phyloP scores from a whole-genome alignment of 1,140 invertebrate species.

The Diabrotica virgifera region DNA sequence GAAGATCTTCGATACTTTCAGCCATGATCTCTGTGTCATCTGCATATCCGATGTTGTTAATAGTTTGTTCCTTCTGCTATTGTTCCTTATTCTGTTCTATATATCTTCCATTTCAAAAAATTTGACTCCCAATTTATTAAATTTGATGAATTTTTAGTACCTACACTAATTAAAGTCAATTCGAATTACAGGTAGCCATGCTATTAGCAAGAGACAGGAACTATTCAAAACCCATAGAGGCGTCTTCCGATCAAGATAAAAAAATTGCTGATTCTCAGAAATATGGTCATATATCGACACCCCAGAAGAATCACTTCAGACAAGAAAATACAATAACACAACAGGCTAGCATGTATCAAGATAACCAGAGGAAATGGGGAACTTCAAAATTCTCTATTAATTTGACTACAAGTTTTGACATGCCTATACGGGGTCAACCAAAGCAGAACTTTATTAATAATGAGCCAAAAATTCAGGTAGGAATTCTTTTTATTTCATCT shows the following conservation, averaged over 20 bases:
- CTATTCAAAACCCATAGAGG: conserved; percentile 29
- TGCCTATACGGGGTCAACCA: conserved; percentile 54
- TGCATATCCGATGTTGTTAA: too few relatives aligned
- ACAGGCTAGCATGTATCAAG: conserved; percentile 47
- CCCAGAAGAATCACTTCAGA: conserved; percentile 36
- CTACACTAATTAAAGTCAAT: not conserved
- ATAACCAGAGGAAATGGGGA: conserved; percentile 54
- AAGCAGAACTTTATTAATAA: conserved; percentile 46
- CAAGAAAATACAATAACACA: conserved; percentile 7
- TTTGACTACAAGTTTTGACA: conserved; percentile 69
- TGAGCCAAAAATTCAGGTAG: conserved; percentile 32
- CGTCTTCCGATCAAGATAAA: not conserved
- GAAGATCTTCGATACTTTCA: too few relatives aligned
- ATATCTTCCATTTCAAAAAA: too few relatives aligned
- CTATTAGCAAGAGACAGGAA: conserved; percentile 8
- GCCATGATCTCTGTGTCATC: too few relatives aligned
- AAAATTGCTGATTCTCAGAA: conserved; percentile 4
- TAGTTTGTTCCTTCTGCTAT: too few relatives aligned
- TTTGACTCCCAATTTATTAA: too few relatives aligned
- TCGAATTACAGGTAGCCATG: conserved; percentile 12
- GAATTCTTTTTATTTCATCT: too few relatives aligned
- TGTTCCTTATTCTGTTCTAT: too few relatives aligned
- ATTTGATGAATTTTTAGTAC: conserved; percentile 50
- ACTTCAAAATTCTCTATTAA: conserved; percentile 63
- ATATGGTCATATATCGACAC: conserved; percentile 24